Evolutionary conservation across 2,888 invertebrate species (phyloP).

Genomic region (Suillia variegata): DNA sequence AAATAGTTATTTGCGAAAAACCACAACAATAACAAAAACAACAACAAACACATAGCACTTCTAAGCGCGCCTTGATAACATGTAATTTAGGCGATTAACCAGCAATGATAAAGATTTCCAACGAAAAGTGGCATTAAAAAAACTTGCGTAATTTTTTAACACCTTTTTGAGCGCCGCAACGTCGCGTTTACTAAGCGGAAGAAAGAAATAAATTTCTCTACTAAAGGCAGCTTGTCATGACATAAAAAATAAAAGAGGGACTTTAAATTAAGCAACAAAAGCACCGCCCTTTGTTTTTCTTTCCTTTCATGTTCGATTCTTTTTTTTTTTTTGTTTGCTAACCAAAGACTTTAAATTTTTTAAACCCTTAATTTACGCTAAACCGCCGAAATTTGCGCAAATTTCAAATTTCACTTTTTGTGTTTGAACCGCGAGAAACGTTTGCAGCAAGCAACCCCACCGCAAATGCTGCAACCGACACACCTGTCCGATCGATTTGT

Average conservation of each 20-base stretch:
- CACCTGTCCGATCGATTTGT: background rate
- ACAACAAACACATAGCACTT: background rate
- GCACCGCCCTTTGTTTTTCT: background rate
- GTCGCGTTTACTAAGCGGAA: too few relatives aligned
- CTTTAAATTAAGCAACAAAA: background rate
- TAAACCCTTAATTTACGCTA: background rate
- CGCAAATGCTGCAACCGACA: background rate
- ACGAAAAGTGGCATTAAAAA: background rate
- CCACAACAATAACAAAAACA: too few relatives aligned
- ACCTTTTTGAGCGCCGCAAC: background rate
- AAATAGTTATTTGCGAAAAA: too few relatives aligned
- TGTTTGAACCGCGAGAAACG: background rate
- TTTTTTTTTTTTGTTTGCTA: too few relatives aligned
- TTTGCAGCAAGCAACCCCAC: background rate
- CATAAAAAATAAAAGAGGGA: too few relatives aligned
- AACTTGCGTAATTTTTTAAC: constrained; percentile 1
- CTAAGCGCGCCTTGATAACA: background rate
- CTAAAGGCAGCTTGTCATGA: too few relatives aligned
- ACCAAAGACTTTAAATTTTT: too few relatives aligned
- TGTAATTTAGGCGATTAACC: background rate
- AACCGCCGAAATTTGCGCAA: background rate
- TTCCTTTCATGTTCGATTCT: background rate
- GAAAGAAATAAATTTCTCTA: too few relatives aligned
- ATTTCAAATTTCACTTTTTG: background rate
- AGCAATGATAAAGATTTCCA: background rate